A percentile compares a stretch with the other conserved stretches of the same genome.
Evolutionary conservation across 2,113 vertebrate genomes (phyloP).

Genomic region (Ctenomys sociabilis): DNA sequence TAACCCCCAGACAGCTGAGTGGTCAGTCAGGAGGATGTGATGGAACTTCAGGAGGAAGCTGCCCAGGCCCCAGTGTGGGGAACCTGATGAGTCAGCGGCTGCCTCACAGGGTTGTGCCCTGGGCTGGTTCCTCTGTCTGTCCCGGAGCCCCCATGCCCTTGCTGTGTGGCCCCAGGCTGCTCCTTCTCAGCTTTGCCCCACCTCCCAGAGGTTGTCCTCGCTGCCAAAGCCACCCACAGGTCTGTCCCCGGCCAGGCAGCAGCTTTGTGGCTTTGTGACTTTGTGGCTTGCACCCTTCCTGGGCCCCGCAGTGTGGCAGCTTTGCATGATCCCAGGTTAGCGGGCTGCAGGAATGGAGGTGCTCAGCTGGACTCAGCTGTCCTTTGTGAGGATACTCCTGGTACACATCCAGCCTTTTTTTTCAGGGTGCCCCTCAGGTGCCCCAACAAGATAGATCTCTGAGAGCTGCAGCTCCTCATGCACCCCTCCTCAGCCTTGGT

Average conservation of each 20-base stretch:
- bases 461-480: fast-evolving
- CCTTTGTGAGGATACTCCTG: neutral
- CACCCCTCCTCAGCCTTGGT: neutral
- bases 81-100: neutral
- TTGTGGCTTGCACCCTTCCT: neutral
- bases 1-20: neutral
- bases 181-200: neutral
- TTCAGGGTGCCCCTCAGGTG: no score
- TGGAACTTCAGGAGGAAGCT: neutral
- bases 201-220: neutral
- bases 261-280: no score
- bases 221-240: neutral
- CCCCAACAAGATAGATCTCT: fast-evolving
- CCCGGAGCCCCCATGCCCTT: neutral
- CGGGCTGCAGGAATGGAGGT: neutral
- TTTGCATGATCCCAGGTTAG: neutral
- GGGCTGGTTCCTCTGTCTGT: neutral
- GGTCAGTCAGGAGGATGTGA: neutral
- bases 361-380: neutral
- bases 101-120: fast-evolving
- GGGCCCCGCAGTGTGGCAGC: no score
- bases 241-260: fast-evolving
- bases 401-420: neutral
- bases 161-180: neutral
- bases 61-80: neutral